These are phyloP conservation scores for Neosilurus hyrtlii DNA, from an alignment of 2,797 vertebrate genomes.

Conservation along the genomic window DNA sequence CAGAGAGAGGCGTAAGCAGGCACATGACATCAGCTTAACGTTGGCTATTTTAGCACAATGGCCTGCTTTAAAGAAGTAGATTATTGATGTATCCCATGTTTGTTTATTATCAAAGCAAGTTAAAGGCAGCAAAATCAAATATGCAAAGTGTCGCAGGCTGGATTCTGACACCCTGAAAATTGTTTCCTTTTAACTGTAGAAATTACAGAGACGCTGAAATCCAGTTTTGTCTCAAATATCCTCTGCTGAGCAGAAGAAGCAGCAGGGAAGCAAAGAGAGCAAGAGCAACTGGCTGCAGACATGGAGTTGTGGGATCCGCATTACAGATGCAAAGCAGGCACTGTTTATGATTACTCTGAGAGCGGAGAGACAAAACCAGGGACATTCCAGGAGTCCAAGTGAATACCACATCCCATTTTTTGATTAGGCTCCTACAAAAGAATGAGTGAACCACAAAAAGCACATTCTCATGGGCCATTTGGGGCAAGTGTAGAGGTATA, in stretches of 20 bases:
- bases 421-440: conserved; percentile 20
- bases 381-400: conserved; percentile 53
- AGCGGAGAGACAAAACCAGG: conserved; percentile 48
- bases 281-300: conserved; percentile 17
- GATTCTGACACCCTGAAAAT: conserved; percentile 20
- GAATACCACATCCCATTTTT: conserved; percentile 43
- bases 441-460: conserved; percentile 32
- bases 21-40: not conserved
- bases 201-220: conserved; percentile 43
- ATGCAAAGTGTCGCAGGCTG: not conserved
- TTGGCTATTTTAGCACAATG: not conserved
- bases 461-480: conserved; percentile 42
- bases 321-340: conserved; percentile 57
- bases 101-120: not conserved
- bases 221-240: conserved; percentile 48
- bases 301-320: conserved; percentile 55
- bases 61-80: not conserved
- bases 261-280: not conserved
- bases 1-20: too few species aligned
- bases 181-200: conserved; percentile 38
- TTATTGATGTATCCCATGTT: not conserved
- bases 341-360: conserved; percentile 61
- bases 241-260: conserved; percentile 40
- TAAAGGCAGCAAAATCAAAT: not conserved
- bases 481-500: not conserved